Evolutionary conservation across 2,888 invertebrate species (phyloP), one percentile per base, ranked within the genome.

Genomic region (Scaptomyza caliginosa): DNA sequence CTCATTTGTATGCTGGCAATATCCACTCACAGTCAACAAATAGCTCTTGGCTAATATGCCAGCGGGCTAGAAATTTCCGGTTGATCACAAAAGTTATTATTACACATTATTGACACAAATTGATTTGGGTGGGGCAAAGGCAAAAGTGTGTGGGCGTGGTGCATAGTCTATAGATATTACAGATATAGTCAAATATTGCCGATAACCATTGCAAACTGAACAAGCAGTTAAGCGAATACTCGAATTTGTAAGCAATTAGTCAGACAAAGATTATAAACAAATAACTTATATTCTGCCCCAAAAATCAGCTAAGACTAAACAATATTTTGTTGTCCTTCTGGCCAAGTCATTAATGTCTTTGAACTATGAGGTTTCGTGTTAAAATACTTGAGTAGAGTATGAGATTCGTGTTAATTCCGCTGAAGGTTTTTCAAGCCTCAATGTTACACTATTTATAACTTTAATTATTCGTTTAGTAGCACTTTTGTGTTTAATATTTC

Each of bases 61-160:
- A 26, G 34, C 6, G 34, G 5, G 17, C 36, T 17, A 8, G 17
- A 45, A 45, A 43, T 58, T 26, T 28, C 13, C 43, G 60, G 36
- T 28, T 32, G 24, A 19, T 8, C 24, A 28, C 45, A 21, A 13
- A 32, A 60, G 17, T 32, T 45, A 45, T 60, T 30, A 59, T 59
- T 60, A 30, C 38, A 30, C 45, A 32, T 59, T 59, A 59, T 59
- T 59, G 59, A 59, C 58, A n/a, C 19, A 30, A 28, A 59, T 45
- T 24, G 46, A 59, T 45, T 58, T 45, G 13, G n/a, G 13, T 8
- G 21, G 13, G 21, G 5, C 26, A 10, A 8, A 0, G 17, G 5
- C 26, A 8, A 26, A 26, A 4, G n/a, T 28, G 28, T 8, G 26
- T 42, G 42, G 21, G 32, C 57, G 32, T 40, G 40, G 19, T n/a